Evolutionary conservation across 1,140 invertebrate genomes (phyloP).

Genomic region (Lerema accius): DNA sequence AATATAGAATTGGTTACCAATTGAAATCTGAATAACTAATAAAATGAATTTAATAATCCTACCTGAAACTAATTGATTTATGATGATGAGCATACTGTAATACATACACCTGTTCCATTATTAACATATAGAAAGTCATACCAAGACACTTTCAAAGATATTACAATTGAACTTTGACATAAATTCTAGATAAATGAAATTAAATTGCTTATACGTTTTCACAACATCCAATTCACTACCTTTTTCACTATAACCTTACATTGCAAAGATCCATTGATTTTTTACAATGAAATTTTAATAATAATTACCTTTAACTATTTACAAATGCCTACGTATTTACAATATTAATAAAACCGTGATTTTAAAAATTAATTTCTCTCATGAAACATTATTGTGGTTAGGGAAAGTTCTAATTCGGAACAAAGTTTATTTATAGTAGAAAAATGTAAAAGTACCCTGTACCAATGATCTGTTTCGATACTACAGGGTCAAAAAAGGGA

Average conservation of each 20-base stretch:
- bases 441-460: slow-evolving; percentile 72
- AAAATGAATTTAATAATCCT: no score
- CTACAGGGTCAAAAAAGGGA: neutral
- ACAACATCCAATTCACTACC: no score
- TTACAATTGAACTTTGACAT: neutral
- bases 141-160: neutral
- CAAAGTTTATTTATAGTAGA: slow-evolving; percentile 45
- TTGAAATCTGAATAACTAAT: no score
- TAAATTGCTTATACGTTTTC: neutral
- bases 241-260: neutral
- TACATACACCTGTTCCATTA: no score
- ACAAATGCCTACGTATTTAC: neutral
- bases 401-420: slow-evolving; percentile 35
- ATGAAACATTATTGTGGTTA: slow-evolving; percentile 38
- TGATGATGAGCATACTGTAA: no score
- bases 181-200: neutral
- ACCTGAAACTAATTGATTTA: no score
- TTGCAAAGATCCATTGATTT: neutral
- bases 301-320: neutral
- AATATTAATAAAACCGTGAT: slow-evolving; percentile 12
- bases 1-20: no score
- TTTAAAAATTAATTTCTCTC: slow-evolving; percentile 38
- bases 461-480: slow-evolving; percentile 40
- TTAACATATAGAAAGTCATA: no score
- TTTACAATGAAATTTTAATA: neutral